phyloP scores from a whole-genome alignment of 2,113 vertebrate species.

The Athene cunicularia region DNA sequence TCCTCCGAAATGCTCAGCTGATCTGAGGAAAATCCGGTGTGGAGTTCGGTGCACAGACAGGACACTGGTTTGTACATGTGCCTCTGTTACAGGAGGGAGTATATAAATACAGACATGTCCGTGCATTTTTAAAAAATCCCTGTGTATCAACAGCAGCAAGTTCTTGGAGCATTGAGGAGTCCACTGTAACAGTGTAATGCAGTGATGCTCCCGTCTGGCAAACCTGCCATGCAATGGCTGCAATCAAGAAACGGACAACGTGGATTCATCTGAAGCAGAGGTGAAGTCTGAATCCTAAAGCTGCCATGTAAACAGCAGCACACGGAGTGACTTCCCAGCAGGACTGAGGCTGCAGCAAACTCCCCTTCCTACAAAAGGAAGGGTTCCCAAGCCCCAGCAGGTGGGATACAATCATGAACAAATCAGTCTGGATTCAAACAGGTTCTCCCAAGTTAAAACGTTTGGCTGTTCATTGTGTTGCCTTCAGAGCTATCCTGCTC shows the following conservation, averaged over 20 bases:
- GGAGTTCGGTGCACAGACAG: neutral
- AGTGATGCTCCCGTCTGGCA: neutral
- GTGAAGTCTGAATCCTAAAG: neutral
- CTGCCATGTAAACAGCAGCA: neutral
- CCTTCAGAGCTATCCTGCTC: neutral
- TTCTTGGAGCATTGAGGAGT: neutral
- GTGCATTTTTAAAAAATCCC: neutral
- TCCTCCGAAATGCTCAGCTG: neutral
- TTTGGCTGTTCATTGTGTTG: neutral
- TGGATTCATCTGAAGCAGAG: neutral
- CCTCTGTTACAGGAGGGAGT: neutral
- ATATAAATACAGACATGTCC: neutral
- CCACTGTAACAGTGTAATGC: neutral
- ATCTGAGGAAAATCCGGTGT: neutral
- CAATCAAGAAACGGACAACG: neutral
- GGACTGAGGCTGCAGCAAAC: neutral
- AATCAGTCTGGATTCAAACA: neutral
- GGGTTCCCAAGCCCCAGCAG: neutral
- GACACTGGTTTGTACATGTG: neutral
- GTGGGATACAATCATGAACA: neutral
- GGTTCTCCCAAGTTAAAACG: neutral
- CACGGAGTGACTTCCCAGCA: accelerated
- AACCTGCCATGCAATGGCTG: neutral
- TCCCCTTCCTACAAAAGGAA: neutral
- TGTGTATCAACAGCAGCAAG: neutral